Conservation (phyloP, 2,113 vertebrate genomes). For the Bostrychus sinensis region DNA sequence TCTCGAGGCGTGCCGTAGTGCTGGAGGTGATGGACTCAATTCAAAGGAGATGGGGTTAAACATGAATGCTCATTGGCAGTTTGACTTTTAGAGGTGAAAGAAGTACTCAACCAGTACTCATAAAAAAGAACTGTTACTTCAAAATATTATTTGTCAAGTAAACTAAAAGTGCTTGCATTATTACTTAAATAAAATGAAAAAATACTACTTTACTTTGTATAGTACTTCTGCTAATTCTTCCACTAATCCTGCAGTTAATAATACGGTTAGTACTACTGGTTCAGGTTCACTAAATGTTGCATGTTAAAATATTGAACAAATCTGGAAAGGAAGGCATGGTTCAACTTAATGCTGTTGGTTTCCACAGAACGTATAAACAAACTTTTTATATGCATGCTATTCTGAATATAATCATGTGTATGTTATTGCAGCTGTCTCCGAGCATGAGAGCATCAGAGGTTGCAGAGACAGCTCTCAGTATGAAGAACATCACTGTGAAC, state of each 20-base stretch:
- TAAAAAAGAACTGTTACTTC: no score
- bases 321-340: constrained; percentile 3
- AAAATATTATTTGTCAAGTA: no score
- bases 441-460: constrained; percentile 88
- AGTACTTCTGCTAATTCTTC: no score
- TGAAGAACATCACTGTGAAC: constrained; percentile 80
- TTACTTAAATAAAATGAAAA: no score
- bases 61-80: constrained; percentile 27
- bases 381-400: no score
- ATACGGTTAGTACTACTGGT: no score
- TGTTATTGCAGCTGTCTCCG: constrained; percentile 85
- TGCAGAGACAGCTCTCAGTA: constrained; percentile 83
- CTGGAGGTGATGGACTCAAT: constrained; percentile 51
- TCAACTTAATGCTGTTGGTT: constrained; percentile 17
- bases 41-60: constrained; percentile 32
- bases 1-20: constrained; percentile 38
- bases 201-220: no score
- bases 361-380: not conserved
- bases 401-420: not conserved
- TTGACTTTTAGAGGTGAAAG: constrained; percentile 18
- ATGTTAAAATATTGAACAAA: constrained; percentile 13
- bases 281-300: constrained; percentile 13
- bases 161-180: no score
- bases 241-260: no score
- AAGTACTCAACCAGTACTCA: no score